A percentile compares a stretch with the other conserved stretches of the same genome.
Evolutionary conservation across 2,888 invertebrate genomes (phyloP).

Genomic region (Rhopalosiphum nymphaeae): DNA sequence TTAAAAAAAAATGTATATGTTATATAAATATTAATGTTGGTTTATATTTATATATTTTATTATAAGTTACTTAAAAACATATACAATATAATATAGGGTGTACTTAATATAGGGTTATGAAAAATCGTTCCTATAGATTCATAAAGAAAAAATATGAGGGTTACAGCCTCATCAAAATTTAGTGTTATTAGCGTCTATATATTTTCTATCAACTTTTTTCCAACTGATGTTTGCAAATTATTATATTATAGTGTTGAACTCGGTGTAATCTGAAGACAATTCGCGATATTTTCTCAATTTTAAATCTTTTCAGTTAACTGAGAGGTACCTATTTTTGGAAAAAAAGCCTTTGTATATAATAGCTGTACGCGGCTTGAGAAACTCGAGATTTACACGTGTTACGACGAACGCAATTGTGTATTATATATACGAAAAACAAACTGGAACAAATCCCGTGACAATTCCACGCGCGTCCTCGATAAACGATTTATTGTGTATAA

Average conservation of each 20-base stretch:
- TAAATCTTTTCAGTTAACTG: not conserved
- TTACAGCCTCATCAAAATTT: too few relatives aligned
- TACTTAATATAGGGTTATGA: not conserved
- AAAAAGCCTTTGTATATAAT: not conserved
- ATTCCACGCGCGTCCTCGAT: not conserved
- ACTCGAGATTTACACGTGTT: slow-evolving; percentile 12
- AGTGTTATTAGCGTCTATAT: not conserved
- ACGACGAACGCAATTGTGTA: not conserved
- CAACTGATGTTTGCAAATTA: not conserved
- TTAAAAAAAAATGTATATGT: too few relatives aligned
- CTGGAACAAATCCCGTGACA: slow-evolving; percentile 22
- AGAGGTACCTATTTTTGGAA: not conserved
- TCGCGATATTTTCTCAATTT: not conserved
- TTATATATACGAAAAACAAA: not conserved
- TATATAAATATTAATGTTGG: not conserved
- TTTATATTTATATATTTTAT: not conserved
- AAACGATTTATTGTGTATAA: slow-evolving; percentile 24
- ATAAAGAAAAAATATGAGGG: not conserved
- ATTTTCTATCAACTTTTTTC: not conserved
- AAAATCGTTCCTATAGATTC: not conserved
- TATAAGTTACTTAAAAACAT: not conserved
- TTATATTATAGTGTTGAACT: not conserved
- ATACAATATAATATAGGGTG: not conserved
- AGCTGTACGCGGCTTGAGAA: not conserved
- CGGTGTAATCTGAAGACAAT: not conserved